Percentiles rank a stretch among this genome's conserved stretches.
Evolutionary conservation across 2,113 vertebrate genomes (phyloP).

Genomic region (Etia nguti): DNA sequence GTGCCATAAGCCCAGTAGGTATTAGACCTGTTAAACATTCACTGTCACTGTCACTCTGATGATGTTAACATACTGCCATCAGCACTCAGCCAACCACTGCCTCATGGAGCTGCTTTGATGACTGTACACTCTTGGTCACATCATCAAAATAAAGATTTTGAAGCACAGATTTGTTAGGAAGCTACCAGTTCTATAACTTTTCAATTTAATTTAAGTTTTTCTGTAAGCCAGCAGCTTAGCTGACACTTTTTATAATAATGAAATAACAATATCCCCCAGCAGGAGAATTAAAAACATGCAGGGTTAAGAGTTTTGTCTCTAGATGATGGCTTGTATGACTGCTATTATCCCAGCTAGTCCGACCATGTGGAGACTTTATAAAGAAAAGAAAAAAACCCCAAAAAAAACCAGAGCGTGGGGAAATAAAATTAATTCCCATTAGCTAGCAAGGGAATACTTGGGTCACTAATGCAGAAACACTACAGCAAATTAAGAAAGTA

Average conservation of each 20-base stretch:
- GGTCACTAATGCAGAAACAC: neutral
- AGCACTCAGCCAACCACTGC: neutral
- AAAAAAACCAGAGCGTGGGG: neutral
- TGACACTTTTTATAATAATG: constrained; percentile 19
- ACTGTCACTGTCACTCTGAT: neutral
- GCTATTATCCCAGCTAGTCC: constrained; percentile 37
- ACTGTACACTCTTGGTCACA: neutral
- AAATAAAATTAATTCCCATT: neutral
- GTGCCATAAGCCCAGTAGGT: neutral
- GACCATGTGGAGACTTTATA: neutral
- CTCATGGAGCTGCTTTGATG: neutral
- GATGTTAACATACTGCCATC: neutral
- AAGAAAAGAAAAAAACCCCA: neutral
- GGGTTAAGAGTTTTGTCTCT: constrained; percentile 2
- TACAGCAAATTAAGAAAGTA: neutral
- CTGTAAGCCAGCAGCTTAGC: neutral
- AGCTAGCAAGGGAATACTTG: neutral
- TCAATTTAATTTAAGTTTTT: neutral
- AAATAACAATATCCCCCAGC: constrained; percentile 33
- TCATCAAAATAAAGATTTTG: neutral
- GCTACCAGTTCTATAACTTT: neutral
- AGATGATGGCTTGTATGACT: neutral
- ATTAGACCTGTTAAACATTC: neutral
- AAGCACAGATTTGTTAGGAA: neutral
- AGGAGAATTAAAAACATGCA: constrained; percentile 6